Base-by-base conservation (phyloP, 1,140 invertebrate genomes). In the Diprion similis region DNA sequence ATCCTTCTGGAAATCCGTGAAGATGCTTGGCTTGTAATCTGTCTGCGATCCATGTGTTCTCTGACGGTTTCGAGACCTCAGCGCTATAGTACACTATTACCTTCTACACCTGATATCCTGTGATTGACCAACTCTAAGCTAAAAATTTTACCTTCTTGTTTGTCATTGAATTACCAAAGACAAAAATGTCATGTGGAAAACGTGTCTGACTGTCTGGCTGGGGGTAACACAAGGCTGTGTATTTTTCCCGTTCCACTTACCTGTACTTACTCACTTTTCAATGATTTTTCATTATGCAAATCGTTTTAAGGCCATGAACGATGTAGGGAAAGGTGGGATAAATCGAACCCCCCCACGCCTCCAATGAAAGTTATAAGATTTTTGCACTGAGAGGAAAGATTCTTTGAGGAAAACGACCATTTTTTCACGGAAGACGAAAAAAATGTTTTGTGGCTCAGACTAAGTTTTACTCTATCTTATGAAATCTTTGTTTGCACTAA, bases 41-140 rank as follows among this genome's bases (percentile, higher is more conserved):
- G 11, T 59, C 51, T 59, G n/a, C n/a, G 51, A 59, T 59, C 4
- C 51, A 59, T 59, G 51, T 59, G 51, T 59, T 59, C n/a, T 8
- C 51, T 59, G 11, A 59, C 11, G 51, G 51, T 59, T 59, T 59
- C 51, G 51, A 59, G 11, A 59, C 51, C 51, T 59, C 6, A 59
- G n/a, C n/a, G 11, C n/a, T 15, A 6, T 59, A 59, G 7, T 15
- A 15, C 51, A 17, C n/a, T 59, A 59, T 59, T 59, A 59, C 51
- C 51, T 59, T 59, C 51, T 59, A 59, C n/a, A 59, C 51, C 51
- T 59, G 51, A 59, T 59, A 59, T 59, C 51, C 51, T 59, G 51
- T 17, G 51, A 59, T 59, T 59, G 51, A 59, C 51, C 9, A 17
- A 59, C 51, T 59, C 3, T 59, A 17, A 59, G 51, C 51, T 59